These are phyloP conservation scores for Drosophila repleta DNA, from an alignment of 1,140 invertebrate genomes.

Conservation along the genomic window DNA sequence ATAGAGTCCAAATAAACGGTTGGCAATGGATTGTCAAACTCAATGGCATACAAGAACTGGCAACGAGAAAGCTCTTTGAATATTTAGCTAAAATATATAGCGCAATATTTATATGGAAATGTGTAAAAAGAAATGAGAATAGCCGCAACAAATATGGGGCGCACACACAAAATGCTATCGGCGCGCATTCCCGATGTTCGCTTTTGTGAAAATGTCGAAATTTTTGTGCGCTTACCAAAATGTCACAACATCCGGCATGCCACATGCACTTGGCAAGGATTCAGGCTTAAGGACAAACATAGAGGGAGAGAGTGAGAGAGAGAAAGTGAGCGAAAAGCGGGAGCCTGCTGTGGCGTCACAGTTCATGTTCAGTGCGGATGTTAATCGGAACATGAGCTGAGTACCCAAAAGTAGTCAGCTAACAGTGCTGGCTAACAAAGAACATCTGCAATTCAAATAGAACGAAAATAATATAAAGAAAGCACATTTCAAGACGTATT, in stretches of 20 bases:
- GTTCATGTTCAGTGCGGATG: slow-evolving; percentile 20
- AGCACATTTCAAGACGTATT: slow-evolving; percentile 41
- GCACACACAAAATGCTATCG: slow-evolving; percentile 42
- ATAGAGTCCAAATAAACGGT: slow-evolving; percentile 39
- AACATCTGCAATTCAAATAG: background rate
- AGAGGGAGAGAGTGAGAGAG: background rate
- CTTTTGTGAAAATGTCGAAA: slow-evolving; percentile 64
- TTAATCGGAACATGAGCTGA: slow-evolving; percentile 51
- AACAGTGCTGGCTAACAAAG: slow-evolving; percentile 3
- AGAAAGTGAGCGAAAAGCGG: slow-evolving; percentile 5
- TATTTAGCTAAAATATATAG: slow-evolving; percentile 65
- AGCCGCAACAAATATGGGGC: slow-evolving; percentile 40
- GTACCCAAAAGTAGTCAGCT: slow-evolving; percentile 11
- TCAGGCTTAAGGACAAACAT: slow-evolving; percentile 19
- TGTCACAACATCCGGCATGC: slow-evolving; percentile 69
- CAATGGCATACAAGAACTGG: slow-evolving; percentile 29
- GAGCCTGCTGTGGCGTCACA: slow-evolving; percentile 26
- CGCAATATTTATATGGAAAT: slow-evolving; percentile 1
- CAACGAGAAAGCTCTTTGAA: slow-evolving; percentile 58
- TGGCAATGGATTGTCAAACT: slow-evolving; percentile 49
- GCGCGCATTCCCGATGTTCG: slow-evolving; percentile 38
- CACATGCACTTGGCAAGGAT: slow-evolving; percentile 62
- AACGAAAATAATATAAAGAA: slow-evolving; percentile 26
- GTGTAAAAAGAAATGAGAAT: slow-evolving; percentile 27
- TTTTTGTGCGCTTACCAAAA: slow-evolving; percentile 66